phyloP scores from a whole-genome alignment of 2,113 vertebrate genomes.

The Murina feae region DNA sequence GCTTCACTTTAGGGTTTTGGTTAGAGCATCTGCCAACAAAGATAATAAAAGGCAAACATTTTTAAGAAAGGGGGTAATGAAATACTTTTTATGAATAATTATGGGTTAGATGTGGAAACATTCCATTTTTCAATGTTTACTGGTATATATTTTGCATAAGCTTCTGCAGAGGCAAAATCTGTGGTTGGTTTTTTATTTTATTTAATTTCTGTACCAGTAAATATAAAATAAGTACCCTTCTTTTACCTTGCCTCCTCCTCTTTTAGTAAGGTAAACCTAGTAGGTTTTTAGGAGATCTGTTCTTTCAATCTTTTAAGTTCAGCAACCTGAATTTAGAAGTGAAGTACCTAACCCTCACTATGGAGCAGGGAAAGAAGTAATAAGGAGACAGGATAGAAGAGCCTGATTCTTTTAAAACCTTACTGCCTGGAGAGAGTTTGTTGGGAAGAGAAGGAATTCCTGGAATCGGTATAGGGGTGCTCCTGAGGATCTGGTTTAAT shows the following conservation, averaged over 20 bases:
- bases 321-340: not conserved
- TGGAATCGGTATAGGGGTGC: not conserved
- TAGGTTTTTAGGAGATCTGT: not conserved
- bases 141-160: not conserved
- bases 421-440: not conserved
- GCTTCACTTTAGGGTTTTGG: not conserved
- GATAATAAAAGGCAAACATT: not conserved
- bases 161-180: not conserved
- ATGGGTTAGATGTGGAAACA: not conserved
- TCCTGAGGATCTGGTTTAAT: not conserved
- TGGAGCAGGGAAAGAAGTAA: not conserved
- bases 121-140: not conserved
- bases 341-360: not conserved
- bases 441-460: not conserved
- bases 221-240: not conserved
- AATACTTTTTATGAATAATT: not conserved
- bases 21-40: not conserved
- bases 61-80: not conserved
- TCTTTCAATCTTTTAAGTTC: not conserved
- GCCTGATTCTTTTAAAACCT: not conserved
- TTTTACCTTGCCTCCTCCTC: not conserved
- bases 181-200: not conserved
- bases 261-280: not conserved
- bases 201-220: not conserved
- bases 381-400: not conserved